A percentile compares a stretch with the other conserved stretches of the same genome.
Conservation (phyloP, 1,140 invertebrate genomes). For the Leptopilina boulardi region DNA sequence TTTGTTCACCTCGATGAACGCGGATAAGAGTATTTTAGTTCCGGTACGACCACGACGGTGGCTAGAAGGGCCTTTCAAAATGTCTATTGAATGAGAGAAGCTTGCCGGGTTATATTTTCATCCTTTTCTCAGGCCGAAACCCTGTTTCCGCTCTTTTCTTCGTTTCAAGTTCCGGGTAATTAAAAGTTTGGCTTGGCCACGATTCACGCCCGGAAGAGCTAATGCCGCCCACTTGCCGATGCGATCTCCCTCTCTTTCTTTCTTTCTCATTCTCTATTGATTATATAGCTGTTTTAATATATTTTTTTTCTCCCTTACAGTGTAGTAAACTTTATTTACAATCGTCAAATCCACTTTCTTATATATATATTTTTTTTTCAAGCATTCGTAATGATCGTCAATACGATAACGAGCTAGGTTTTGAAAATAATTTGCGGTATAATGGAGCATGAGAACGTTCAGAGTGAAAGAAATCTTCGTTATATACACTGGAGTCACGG, state of each 20-base stretch:
- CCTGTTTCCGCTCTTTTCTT: constrained; percentile 48
- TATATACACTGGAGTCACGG: background rate
- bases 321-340: constrained; percentile 30
- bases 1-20: constrained; percentile 31
- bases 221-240: constrained; percentile 42
- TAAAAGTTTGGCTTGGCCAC: constrained; percentile 67
- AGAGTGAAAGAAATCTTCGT: background rate
- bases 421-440: constrained; percentile 25
- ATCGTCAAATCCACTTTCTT: background rate
- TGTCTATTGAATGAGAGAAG: constrained; percentile 22
- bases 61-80: background rate
- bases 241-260: too few relatives aligned
- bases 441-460: background rate
- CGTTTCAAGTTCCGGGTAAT: constrained; percentile 63
- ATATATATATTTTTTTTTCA: constrained; percentile 10
- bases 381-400: constrained; percentile 36
- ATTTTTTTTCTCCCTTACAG: background rate
- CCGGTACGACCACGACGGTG: constrained; percentile 9
- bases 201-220: constrained; percentile 62
- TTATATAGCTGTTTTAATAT: background rate
- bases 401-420: background rate
- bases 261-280: too few relatives aligned
- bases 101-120: constrained; percentile 18
- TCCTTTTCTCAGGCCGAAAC: constrained; percentile 11
- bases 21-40: constrained; percentile 31